A percentile compares a stretch with the other conserved stretches of the same genome.
Evolutionary conservation across 2,113 vertebrate species (phyloP).

Genomic region (Cacatua alba): DNA sequence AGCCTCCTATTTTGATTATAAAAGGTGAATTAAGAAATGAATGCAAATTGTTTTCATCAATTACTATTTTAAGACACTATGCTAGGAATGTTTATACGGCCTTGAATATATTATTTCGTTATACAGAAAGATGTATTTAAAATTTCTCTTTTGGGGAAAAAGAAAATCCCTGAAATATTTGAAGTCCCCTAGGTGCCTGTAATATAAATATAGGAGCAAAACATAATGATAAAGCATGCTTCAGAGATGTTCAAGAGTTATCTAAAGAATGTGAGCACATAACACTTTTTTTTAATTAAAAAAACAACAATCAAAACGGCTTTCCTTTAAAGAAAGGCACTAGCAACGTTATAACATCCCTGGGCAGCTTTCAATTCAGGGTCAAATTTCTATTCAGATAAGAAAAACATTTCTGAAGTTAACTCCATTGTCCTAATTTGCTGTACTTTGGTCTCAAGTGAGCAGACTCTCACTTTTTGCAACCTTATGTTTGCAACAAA

Average conservation of each 20-base stretch:
- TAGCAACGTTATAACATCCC: neutral
- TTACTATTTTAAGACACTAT: neutral
- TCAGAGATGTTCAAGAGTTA: neutral
- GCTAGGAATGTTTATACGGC: neutral
- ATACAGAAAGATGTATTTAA: neutral
- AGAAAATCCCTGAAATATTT: neutral
- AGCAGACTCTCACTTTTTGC: neutral
- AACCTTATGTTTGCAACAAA: neutral
- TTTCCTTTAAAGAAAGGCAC: neutral
- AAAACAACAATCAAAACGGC: fast-evolving
- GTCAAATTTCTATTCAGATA: neutral
- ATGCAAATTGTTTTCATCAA: neutral
- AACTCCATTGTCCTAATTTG: neutral
- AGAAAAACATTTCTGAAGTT: neutral
- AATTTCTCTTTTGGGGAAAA: neutral
- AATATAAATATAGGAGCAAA: neutral
- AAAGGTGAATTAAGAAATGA: neutral
- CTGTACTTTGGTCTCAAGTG: neutral
- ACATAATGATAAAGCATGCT: fast-evolving
- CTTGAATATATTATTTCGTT: neutral
- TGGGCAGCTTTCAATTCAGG: neutral
- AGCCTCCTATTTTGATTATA: neutral
- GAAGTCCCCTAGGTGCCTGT: neutral
- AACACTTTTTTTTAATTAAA: neutral
- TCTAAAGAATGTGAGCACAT: neutral